Evolutionary conservation across 2,797 vertebrate genomes (phyloP).

Genomic region (Acipenser transmontanus): DNA sequence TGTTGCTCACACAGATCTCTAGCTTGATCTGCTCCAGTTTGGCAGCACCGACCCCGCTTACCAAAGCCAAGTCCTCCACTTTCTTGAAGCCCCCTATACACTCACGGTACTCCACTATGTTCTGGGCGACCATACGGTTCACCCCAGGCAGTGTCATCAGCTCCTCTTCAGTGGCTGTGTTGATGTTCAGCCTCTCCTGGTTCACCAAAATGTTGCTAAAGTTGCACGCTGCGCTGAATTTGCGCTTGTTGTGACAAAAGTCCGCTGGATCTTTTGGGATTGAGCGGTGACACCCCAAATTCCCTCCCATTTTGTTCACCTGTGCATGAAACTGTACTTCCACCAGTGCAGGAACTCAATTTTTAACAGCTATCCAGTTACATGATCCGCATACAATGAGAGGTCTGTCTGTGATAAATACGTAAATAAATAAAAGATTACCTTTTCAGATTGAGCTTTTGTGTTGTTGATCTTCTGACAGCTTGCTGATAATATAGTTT

Average conservation of each 20-base stretch:
- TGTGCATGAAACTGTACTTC: conserved; percentile 15
- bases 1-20: conserved; percentile 86
- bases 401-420: no score
- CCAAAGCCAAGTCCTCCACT: conserved; percentile 90
- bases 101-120: conserved; percentile 88
- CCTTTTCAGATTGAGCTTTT: no score
- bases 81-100: conserved; percentile 89
- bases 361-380: conserved; percentile 1
- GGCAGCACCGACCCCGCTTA: conserved; percentile 85
- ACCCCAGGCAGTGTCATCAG: conserved; percentile 95
- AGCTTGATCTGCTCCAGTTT: conserved; percentile 85
- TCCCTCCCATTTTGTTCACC: conserved; percentile 76
- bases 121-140: conserved; percentile 76
- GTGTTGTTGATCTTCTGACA: no score
- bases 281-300: conserved; percentile 89
- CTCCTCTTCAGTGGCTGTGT: conserved; percentile 89
- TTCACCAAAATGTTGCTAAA: conserved; percentile 87
- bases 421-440: no score
- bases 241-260: conserved; percentile 73
- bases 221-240: conserved; percentile 92
- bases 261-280: conserved; percentile 87
- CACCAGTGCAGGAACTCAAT: no score
- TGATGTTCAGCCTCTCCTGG: conserved; percentile 92
- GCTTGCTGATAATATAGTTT: neutral
- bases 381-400: no score